phyloP scores from a whole-genome alignment of 2,888 invertebrate species.

The Pycnomerus fuliginosus region DNA sequence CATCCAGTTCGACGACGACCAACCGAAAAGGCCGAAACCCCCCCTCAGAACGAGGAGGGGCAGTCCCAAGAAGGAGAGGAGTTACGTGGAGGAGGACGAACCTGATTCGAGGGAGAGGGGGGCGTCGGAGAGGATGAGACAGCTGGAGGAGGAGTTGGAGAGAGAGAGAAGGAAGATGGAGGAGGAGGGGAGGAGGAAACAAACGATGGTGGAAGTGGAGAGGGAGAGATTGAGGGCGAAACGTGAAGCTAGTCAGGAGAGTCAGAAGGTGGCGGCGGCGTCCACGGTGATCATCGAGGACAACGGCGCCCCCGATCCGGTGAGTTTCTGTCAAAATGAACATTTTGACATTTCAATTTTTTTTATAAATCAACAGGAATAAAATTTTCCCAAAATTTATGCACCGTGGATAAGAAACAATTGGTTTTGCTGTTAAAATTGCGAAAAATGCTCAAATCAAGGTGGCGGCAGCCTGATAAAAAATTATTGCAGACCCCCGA shows the following conservation, averaged over 20 bases:
- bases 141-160: conserved; percentile 55
- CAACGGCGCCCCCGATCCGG: conserved; percentile 68
- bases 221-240: conserved; percentile 50
- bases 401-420: too few relatives aligned
- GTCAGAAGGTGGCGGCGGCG: conserved; percentile 49
- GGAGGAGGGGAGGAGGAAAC: conserved; percentile 49
- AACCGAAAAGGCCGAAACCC: conserved; percentile 86
- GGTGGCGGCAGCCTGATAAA: too few relatives aligned
- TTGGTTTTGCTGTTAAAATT: too few relatives aligned
- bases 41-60: conserved; percentile 73
- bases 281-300: conserved; percentile 67
- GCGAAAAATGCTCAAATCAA: too few relatives aligned
- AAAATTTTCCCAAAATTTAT: neutral
- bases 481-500: too few relatives aligned
- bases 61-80: conserved; percentile 74
- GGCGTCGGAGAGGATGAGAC: conserved; percentile 43
- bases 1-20: conserved; percentile 88
- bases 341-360: too few relatives aligned
- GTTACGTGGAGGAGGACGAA: conserved; percentile 37
- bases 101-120: conserved; percentile 33
- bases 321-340: conserved; percentile 50
- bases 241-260: conserved; percentile 53
- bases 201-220: conserved; percentile 48
- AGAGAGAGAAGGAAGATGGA: conserved; percentile 53
- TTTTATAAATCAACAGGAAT: too few relatives aligned